Percentiles rank a stretch among this genome's conserved stretches.
Conservation (phyloP, 2,113 vertebrate species). For the Dasyurus viverrinus region DNA sequence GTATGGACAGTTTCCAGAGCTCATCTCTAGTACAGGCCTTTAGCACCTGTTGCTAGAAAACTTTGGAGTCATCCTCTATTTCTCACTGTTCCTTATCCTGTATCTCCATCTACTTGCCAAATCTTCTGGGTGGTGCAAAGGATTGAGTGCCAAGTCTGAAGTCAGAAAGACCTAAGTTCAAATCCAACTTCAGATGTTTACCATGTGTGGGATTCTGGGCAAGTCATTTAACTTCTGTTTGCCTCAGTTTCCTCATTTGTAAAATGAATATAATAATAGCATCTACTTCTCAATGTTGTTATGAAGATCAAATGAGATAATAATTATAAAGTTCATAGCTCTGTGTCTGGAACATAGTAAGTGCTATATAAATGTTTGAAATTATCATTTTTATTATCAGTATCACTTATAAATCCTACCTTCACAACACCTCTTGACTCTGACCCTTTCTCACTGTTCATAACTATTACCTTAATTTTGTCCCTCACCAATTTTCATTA, state of each 20-base stretch:
- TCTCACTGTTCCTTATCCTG: not conserved
- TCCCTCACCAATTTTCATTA: not conserved
- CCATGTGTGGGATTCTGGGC: not conserved
- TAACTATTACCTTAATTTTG: not conserved
- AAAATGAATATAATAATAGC: not conserved
- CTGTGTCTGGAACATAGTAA: not conserved
- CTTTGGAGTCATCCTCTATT: not conserved
- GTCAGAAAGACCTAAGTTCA: not conserved
- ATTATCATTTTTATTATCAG: not conserved
- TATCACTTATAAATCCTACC: not conserved
- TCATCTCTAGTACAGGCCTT: not conserved
- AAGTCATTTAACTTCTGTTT: not conserved
- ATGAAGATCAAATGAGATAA: not conserved
- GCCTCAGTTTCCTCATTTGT: not conserved
- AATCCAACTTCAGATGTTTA: not conserved
- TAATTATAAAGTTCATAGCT: not conserved
- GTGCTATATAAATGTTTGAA: not conserved
- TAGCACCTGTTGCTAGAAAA: not conserved
- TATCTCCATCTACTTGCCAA: not conserved
- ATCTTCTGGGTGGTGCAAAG: not conserved
- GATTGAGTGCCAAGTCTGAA: not conserved
- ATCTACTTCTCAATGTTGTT: not conserved
- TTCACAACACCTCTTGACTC: not conserved
- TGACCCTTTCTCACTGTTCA: not conserved
- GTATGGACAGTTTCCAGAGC: not conserved